Percentiles rank a stretch among this genome's conserved stretches.
Evolutionary conservation across 2,888 invertebrate species (phyloP).

Genomic region (Yponomeuta plumbellus): DNA sequence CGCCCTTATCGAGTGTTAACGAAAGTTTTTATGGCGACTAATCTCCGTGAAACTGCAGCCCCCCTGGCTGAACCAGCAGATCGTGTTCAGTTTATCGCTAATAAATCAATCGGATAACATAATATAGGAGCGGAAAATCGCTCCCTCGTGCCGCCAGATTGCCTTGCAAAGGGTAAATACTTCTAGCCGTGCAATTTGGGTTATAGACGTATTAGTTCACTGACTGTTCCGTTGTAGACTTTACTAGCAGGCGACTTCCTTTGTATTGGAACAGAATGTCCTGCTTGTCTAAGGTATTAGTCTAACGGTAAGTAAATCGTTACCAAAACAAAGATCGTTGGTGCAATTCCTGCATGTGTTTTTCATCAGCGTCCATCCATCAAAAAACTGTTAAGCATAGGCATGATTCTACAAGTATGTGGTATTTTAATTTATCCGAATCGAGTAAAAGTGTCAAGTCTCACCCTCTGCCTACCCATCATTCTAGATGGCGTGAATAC

Average conservation of each 20-base stretch:
- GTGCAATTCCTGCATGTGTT: no score
- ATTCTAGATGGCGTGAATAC: no score
- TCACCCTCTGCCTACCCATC: no score
- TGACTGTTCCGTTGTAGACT: neutral
- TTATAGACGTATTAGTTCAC: neutral
- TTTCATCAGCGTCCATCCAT: no score
- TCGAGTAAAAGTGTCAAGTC: no score
- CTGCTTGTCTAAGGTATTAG: no score
- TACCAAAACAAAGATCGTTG: no score
- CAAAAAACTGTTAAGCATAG: no score
- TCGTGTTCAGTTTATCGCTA: conserved; percentile 18
- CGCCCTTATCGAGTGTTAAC: neutral
- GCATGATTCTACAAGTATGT: no score
- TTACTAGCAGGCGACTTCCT: neutral
- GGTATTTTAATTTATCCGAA: no score
- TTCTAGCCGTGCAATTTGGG: neutral
- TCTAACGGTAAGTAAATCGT: no score
- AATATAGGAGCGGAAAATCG: conserved; percentile 3
- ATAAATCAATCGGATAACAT: conserved; percentile 20
- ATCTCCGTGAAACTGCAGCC: neutral
- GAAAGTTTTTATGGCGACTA: neutral
- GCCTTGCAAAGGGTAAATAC: neutral
- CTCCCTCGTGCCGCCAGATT: conserved; percentile 9
- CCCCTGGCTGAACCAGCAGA: neutral
- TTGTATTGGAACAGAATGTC: neutral